A percentile compares a stretch with the other conserved stretches of the same genome.
Conservation (phyloP, 2,797 vertebrate genomes). For the Melanotaenia maccullochi region DNA sequence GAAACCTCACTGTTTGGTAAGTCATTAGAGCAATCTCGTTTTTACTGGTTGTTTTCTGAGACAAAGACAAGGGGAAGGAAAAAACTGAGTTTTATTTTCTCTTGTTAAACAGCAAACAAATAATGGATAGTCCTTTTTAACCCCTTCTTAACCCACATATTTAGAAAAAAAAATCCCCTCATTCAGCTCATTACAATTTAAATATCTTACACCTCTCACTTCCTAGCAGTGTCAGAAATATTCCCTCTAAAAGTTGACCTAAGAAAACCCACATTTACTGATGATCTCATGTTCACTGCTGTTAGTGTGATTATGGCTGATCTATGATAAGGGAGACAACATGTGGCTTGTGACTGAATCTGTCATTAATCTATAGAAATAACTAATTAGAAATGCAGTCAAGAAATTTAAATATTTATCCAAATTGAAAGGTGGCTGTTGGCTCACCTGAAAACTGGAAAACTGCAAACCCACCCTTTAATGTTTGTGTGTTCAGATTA, state of each 20-base stretch:
- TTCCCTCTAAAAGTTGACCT: conserved; percentile 23
- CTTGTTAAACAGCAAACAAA: background rate
- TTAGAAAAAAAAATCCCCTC: conserved; percentile 31
- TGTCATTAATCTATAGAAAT: background rate
- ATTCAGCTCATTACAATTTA: conserved; percentile 34
- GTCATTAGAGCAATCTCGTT: conserved; percentile 57
- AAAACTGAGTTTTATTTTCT: background rate
- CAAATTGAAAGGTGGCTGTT: background rate
- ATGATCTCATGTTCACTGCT: background rate
- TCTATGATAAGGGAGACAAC: background rate
- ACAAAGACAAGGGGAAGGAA: background rate
- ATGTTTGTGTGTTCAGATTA: background rate
- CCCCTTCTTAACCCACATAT: conserved; percentile 54
- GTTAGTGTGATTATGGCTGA: background rate
- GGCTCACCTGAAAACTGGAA: background rate
- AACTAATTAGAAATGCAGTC: background rate
- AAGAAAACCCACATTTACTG: conserved; percentile 32
- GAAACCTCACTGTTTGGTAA: conserved; percentile 71
- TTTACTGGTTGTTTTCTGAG: conserved; percentile 37
- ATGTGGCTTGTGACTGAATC: background rate
- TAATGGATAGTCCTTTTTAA: conserved; percentile 17
- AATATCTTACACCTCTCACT: conserved; percentile 37
- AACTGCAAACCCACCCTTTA: background rate
- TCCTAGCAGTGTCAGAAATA: conserved; percentile 25
- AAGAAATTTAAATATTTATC: background rate